Evolutionary conservation across 2,113 vertebrate genomes (phyloP).

Genomic region (Phalacrocorax pelagicus): DNA sequence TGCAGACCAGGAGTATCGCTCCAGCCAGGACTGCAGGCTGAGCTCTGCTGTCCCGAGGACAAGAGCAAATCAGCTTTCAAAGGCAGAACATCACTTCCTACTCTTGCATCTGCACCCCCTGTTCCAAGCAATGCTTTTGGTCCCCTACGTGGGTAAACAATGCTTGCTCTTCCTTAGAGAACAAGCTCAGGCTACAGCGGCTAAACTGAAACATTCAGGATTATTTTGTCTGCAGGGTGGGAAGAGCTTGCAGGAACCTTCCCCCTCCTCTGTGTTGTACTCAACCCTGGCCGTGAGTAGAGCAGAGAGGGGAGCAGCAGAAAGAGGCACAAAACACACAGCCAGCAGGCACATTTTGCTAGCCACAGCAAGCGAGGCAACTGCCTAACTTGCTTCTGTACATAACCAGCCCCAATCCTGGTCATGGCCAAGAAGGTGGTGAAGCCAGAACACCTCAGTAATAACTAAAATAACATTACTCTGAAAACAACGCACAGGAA

Average conservation of each 20-base stretch:
- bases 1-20: neutral
- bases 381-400: neutral
- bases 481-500: neutral
- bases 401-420: neutral
- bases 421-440: neutral
- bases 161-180: neutral
- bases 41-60: neutral
- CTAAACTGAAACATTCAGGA: neutral
- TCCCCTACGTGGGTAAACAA: rapidly evolving
- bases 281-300: rapidly evolving
- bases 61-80: neutral
- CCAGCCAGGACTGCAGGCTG: neutral
- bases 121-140: neutral
- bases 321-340: neutral
- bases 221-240: neutral
- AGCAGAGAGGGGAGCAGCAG: neutral
- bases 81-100: neutral
- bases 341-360: neutral
- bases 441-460: neutral
- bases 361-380: neutral
- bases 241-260: neutral
- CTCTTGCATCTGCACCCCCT: neutral
- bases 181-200: neutral
- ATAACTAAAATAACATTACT: neutral
- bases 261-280: neutral